Evolutionary conservation across 2,797 vertebrate species (phyloP), one percentile per base, ranked within the genome.

Genomic region (Tolypeutes matacus): DNA sequence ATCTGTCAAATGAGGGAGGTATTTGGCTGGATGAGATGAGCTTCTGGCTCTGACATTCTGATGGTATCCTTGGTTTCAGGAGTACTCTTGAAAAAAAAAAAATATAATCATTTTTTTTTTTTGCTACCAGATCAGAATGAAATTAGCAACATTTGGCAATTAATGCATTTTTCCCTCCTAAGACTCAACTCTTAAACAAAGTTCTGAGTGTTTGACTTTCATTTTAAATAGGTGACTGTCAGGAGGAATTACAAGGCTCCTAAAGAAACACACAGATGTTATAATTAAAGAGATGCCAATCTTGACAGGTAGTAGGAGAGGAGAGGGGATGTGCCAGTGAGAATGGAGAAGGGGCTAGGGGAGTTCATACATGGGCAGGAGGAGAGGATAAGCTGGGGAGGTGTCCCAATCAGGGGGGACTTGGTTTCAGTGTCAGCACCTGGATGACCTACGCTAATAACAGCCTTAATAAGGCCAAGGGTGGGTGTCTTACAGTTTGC

Each of bases 181-280:
- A 97, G 73, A 97, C 95, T 98, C 97, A 51, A 29, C 97, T 98
- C 97, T 97, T 97, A 96, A 97, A 97, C 97, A 96, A 97, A 98
- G 90, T 98, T 98, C 97, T 95, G 92, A 98, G 96, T 97, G 97
- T 98, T 98, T 98, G 98, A 98, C 98, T 98, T 98, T 98, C 97
- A 97, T 98, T 98, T 98, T 96, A 98, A 98, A 98, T 98, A 72
- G 96, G 97, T 97, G 97, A 97, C 97, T 98, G 98, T 98, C 98
- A 98, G 96, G 96, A 93, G 95, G 98, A 98, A 98, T 98, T 98
- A 98, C 97, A 97, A 85, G 94, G 97, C 98, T 97, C 97, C 97
- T 97, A 96, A 97, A 98, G 98, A 98, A 98, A 97, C 96, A 95
- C 73, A 27, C 96, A 97, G 97, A 98, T 97, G 0, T 97, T 98